These are phyloP conservation scores for Dryobota labecula DNA, from an alignment of 2,888 invertebrate species.

Conservation along the genomic window DNA sequence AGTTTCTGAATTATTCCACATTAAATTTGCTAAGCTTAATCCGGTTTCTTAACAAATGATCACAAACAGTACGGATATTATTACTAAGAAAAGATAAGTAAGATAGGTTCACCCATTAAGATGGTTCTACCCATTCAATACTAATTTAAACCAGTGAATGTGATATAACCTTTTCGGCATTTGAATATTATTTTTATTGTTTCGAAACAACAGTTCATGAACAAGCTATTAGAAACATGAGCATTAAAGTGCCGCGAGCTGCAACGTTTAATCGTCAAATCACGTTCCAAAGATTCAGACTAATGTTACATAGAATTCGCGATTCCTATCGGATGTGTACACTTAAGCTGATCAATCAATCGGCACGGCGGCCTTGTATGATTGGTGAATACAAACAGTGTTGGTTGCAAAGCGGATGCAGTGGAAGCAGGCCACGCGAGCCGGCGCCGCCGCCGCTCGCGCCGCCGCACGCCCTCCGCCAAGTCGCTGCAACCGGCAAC, in stretches of 20 bases:
- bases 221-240: constrained; percentile 23
- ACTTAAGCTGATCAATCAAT: constrained; percentile 83
- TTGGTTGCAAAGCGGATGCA: constrained; percentile 85
- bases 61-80: background rate
- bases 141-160: constrained; percentile 1
- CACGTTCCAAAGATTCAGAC: constrained; percentile 67
- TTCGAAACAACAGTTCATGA: constrained; percentile 33
- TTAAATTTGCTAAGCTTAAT: constrained; percentile 26
- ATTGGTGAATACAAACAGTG: constrained; percentile 82
- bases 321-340: constrained; percentile 81
- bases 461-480: constrained; percentile 57
- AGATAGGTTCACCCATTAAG: background rate
- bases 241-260: constrained; percentile 22
- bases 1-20: constrained; percentile 49
- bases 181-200: constrained; percentile 5
- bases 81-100: background rate
- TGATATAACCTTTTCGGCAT: background rate
- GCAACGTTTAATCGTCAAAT: constrained; percentile 50
- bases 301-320: constrained; percentile 70
- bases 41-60: background rate
- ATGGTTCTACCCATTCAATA: background rate
- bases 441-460: constrained; percentile 63
- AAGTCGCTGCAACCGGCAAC: constrained; percentile 79
- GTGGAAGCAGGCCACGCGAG: constrained; percentile 81
- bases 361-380: constrained; percentile 85